Percentiles rank a stretch among this genome's conserved stretches.
These are phyloP conservation scores for Odontesthes bonariensis DNA, from an alignment of 2,113 vertebrate genomes.

Conservation along the genomic window DNA sequence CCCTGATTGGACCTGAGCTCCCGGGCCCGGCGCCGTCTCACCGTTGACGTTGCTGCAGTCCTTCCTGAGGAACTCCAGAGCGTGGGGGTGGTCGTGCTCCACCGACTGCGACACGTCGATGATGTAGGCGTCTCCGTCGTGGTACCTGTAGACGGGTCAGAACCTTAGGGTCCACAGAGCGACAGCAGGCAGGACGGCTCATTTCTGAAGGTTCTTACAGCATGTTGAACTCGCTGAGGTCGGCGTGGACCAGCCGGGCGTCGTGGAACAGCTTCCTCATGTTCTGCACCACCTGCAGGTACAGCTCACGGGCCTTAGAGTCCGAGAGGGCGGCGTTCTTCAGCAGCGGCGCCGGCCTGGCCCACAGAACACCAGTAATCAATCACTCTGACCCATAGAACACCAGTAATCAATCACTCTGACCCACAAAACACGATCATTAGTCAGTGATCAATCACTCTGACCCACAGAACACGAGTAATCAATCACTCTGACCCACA, in stretches of 20 bases:
- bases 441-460: too few species aligned
- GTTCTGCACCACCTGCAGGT: conserved; percentile 92
- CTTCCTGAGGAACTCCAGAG: conserved; percentile 95
- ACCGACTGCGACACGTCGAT: conserved; percentile 97
- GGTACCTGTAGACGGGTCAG: conserved; percentile 81
- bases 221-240: conserved; percentile 99
- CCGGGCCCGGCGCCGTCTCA: conserved; percentile 40
- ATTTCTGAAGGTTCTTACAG: conserved; percentile 81
- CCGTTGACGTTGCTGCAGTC: conserved; percentile 94
- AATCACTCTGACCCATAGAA: too few species aligned
- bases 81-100: conserved; percentile 96
- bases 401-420: too few species aligned
- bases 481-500: too few species aligned
- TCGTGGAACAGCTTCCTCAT: conserved; percentile 97
- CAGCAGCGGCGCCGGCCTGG: conserved; percentile 93
- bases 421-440: too few species aligned
- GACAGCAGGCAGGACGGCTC: neutral
- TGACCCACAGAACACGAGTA: too few species aligned
- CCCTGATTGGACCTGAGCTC: neutral
- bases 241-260: conserved; percentile 93
- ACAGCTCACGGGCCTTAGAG: conserved; percentile 91
- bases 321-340: conserved; percentile 91
- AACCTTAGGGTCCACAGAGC: neutral
- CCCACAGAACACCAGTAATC: too few species aligned
- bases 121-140: conserved; percentile 87